Conservation (phyloP, 1,140 invertebrate species). For the Tetramorium alpestre region DNA sequence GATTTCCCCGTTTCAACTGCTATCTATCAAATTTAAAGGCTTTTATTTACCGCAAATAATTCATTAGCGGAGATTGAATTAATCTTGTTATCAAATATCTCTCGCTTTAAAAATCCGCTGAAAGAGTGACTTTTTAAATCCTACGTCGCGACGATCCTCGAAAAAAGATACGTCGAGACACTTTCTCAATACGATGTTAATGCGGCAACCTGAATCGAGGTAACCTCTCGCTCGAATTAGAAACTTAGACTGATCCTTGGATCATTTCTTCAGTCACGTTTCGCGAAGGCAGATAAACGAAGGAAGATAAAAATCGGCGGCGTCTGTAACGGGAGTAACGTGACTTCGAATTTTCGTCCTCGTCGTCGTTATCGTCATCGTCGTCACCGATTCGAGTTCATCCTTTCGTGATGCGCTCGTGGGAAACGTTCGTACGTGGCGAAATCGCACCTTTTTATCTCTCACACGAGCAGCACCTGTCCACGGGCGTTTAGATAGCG, state of each 20-base stretch:
- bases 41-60: background rate
- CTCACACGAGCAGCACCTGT: constrained; percentile 26
- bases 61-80: background rate
- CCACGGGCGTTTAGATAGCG: constrained; percentile 23
- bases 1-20: background rate
- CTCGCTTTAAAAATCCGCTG: background rate
- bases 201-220: constrained; percentile 57
- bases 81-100: background rate
- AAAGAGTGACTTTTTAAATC: constrained; percentile 15
- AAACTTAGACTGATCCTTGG: constrained; percentile 65
- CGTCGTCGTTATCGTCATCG: constrained; percentile 35
- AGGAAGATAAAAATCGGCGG: constrained; percentile 71
- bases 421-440: constrained; percentile 64
- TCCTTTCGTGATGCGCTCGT: constrained; percentile 51
- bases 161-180: background rate
- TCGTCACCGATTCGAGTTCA: constrained; percentile 43
- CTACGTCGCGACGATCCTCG: background rate
- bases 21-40: background rate
- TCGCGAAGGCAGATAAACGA: constrained; percentile 68
- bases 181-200: constrained; percentile 54
- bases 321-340: constrained; percentile 63
- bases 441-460: constrained; percentile 64
- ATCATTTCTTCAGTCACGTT: constrained; percentile 72
- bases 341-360: constrained; percentile 11
- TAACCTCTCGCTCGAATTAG: constrained; percentile 23